Evolutionary conservation across 2,797 vertebrate genomes (phyloP).

Genomic region (Pseudocheirus occidentalis): DNA sequence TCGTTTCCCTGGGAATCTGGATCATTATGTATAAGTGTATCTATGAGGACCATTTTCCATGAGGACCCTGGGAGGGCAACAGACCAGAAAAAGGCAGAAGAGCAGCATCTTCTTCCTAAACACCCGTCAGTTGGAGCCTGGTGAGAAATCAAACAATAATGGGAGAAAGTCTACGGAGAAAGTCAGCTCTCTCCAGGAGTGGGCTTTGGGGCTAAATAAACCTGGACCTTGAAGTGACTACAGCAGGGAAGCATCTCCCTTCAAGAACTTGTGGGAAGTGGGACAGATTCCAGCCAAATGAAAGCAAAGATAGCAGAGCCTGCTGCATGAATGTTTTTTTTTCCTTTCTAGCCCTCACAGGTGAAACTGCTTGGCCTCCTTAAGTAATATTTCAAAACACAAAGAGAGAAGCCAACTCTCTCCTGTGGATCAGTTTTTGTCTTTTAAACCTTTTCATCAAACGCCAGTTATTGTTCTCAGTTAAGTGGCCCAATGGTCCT

Average conservation of each 20-base stretch:
- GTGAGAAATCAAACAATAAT: not conserved
- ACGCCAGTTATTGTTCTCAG: not conserved
- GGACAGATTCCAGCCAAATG: not conserved
- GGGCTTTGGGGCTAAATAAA: not conserved
- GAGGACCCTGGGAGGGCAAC: not conserved
- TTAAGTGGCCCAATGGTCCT: not conserved
- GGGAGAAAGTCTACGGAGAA: not conserved
- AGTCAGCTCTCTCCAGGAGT: not conserved
- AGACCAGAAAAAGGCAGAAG: not conserved
- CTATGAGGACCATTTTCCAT: not conserved
- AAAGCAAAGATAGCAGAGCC: conserved; percentile 1
- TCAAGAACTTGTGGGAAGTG: conserved; percentile 21
- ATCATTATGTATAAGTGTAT: not conserved
- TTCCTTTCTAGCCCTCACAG: not conserved
- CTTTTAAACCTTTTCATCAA: conserved; percentile 45
- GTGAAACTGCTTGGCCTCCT: not conserved
- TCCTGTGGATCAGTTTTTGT: not conserved
- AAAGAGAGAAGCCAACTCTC: not conserved
- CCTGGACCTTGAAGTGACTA: not conserved
- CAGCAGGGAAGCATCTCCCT: conserved; percentile 51
- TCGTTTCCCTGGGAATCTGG: not conserved
- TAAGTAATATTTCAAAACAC: not conserved
- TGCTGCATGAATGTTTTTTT: not conserved
- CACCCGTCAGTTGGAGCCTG: not conserved
- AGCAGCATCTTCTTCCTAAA: not conserved